Evolutionary conservation across 2,888 invertebrate species (phyloP).

Genomic region (Dascillus cervinus): DNA sequence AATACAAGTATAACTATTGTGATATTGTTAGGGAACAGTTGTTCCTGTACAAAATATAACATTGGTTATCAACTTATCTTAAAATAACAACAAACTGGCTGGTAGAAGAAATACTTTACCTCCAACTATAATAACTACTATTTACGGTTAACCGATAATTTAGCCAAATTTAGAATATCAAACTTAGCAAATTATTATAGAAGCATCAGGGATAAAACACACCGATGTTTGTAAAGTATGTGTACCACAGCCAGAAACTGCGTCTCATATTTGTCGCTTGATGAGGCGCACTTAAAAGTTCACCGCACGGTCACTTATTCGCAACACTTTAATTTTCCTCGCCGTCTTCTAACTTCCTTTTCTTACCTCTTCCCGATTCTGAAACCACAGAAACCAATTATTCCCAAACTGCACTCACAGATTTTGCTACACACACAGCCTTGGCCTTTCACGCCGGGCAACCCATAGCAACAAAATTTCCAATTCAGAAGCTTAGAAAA

Average conservation of each 20-base stretch:
- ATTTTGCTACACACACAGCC: too few relatives aligned
- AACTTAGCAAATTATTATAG: neutral
- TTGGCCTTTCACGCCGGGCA: too few relatives aligned
- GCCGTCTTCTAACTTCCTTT: slow-evolving; percentile 64
- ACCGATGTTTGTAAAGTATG: slow-evolving; percentile 1
- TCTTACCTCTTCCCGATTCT: slow-evolving; percentile 58
- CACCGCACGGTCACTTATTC: slow-evolving; percentile 2
- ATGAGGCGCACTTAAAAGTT: slow-evolving; percentile 1
- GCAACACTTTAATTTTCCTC: slow-evolving; percentile 35
- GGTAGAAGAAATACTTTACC: neutral
- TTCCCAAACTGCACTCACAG: too few relatives aligned
- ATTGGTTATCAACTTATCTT: neutral
- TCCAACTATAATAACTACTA: neutral
- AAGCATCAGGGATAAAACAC: neutral
- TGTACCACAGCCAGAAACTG: slow-evolving; percentile 2
- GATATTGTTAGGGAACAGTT: neutral
- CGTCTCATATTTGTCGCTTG: neutral
- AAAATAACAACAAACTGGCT: neutral
- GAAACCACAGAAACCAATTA: too few relatives aligned
- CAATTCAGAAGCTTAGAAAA: too few relatives aligned
- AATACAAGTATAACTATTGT: neutral
- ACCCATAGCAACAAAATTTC: too few relatives aligned
- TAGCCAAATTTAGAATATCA: neutral
- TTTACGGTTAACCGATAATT: too few relatives aligned
- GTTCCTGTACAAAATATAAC: neutral